A percentile compares a stretch with the other conserved stretches of the same genome.
Evolutionary conservation across 2,113 vertebrate species (phyloP).

Genomic region (Cyprinodon brontotheroides): DNA sequence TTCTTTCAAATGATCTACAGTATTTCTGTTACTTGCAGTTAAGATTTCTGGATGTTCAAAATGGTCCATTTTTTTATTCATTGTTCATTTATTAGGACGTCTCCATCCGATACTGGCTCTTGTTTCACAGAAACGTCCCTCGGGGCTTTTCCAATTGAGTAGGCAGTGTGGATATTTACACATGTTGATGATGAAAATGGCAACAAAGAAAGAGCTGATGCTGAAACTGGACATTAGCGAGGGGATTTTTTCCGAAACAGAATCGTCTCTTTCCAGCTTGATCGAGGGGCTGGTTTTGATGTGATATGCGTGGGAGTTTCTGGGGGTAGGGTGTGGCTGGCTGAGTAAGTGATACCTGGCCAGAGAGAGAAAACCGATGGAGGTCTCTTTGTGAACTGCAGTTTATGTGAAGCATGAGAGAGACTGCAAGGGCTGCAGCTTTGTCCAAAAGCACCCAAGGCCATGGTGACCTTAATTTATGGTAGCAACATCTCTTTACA

Average conservation of each 20-base stretch:
- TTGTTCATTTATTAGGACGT: background rate
- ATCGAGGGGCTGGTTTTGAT: conserved; percentile 33
- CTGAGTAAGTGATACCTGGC: conserved; percentile 25
- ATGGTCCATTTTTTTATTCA: background rate
- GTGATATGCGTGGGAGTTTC: conserved; percentile 72
- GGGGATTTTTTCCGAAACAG: conserved; percentile 60
- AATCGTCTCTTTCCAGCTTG: conserved; percentile 33
- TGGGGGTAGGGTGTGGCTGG: conserved; percentile 59
- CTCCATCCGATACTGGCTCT: conserved; percentile 3
- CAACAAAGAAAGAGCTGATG: conserved; percentile 15
- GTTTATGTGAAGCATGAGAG: conserved; percentile 23
- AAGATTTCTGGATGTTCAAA: background rate
- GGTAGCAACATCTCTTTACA: conserved; percentile 18
- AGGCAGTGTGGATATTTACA: background rate
- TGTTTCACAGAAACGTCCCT: conserved; percentile 11
- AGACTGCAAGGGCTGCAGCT: conserved; percentile 17
- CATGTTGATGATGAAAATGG: background rate
- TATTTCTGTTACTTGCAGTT: background rate
- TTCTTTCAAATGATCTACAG: background rate
- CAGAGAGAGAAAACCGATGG: conserved; percentile 37
- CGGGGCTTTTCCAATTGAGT: conserved; percentile 6
- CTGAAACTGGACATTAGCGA: conserved; percentile 8
- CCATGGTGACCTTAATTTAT: conserved; percentile 23
- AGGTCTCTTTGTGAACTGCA: conserved; percentile 57
- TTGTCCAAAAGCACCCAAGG: conserved; percentile 50